These are phyloP conservation scores for Euura saliciscinereae DNA, from an alignment of 1,140 invertebrate genomes.

Conservation along the genomic window DNA sequence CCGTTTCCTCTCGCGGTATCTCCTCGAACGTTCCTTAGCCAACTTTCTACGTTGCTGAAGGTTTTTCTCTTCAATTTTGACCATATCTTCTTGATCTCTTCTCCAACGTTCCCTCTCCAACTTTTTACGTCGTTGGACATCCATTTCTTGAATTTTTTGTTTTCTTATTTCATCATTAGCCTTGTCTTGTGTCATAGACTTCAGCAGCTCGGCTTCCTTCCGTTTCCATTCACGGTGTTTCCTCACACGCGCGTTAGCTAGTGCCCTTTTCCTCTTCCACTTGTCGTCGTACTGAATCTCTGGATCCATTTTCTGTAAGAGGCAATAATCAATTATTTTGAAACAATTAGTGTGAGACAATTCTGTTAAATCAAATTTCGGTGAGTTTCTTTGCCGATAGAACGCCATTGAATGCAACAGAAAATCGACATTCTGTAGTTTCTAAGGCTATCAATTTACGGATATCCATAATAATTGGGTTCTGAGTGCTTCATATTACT, in stretches of 20 bases:
- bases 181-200: neutral
- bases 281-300: neutral
- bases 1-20: neutral
- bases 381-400: neutral
- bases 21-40: constrained; percentile 6
- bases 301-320: neutral
- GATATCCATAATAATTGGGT: too few species aligned
- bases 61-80: neutral
- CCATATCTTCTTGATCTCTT: too few species aligned
- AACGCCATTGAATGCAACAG: neutral
- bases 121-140: too few species aligned
- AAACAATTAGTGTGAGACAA: neutral
- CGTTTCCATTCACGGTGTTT: neutral
- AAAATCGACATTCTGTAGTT: neutral
- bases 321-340: neutral
- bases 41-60: neutral
- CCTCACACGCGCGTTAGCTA: neutral
- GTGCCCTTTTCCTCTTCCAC: neutral
- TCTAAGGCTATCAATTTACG: too few species aligned
- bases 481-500: too few species aligned
- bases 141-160: neutral
- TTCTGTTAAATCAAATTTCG: too few species aligned
- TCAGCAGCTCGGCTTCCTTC: neutral
- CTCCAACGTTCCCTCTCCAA: too few species aligned
- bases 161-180: neutral